Evolutionary conservation across 2,113 vertebrate species (phyloP), one percentile per base, ranked within the genome.

Genomic region (Lanius ludovicianus): DNA sequence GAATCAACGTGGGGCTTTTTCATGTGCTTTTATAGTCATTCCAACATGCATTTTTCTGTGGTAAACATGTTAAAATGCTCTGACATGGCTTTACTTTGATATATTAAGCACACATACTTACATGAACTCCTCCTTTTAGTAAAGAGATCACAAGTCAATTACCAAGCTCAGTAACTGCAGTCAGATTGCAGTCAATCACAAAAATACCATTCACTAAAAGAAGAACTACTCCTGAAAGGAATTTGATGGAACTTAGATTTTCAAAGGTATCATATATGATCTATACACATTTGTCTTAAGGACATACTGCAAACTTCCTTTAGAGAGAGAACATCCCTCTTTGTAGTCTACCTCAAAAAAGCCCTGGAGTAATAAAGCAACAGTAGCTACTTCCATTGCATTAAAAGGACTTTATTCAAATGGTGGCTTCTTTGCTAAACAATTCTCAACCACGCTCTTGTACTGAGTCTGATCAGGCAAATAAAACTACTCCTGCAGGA

Each of bases 1-100:
- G 44, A 60, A 82, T 64, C 19, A 44, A 37, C 25, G 11, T 0
- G 63, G 1, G 3, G 0, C 7, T 41, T 73, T 42, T 69, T 41
- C 31, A 35, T 6, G 19, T 35, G n/a, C 12, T 87, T 90, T 53
- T 68, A n/a, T 2, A 57, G 18, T 33, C 41, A 50, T 46, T 50
- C 44, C 15, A 87, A 63, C 12, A 19, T 2, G 11, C 20, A 55
- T 21, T 59, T 44, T 23, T 13, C 41, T 18, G 19, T 7, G 16
- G 11, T 33, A 94, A 11, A 31, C 22, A 7, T 3, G 12, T 10
- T 71, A 21, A 23, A 35, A 83, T 41, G 22, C 46, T 81, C 69
- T 82, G 11, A 24, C 11, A 30, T 8, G 22, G 49, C 88, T 53
- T 55, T 25, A 59, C 31, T 37, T 39, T 2, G 3, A 42, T 24